Evolutionary conservation across 2,797 vertebrate genomes (phyloP).

Genomic region (Danio jaintianensis): DNA sequence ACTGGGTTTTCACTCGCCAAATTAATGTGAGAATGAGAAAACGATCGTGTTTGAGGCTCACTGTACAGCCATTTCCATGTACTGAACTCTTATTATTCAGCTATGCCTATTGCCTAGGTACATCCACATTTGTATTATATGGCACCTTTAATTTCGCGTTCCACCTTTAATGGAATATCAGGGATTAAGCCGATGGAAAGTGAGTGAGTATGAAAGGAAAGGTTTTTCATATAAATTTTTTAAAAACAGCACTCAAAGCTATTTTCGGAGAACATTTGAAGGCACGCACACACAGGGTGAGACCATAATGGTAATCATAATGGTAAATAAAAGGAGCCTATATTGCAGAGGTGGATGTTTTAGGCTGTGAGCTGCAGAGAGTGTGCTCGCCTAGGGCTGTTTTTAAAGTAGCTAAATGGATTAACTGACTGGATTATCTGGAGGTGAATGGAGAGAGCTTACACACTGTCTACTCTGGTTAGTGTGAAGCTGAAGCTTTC

Average conservation of each 20-base stretch:
- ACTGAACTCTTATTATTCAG: no score
- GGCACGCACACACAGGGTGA: neutral
- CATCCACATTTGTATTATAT: no score
- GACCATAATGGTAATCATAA: neutral
- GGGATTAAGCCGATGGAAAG: no score
- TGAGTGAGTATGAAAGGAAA: no score
- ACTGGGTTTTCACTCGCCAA: no score
- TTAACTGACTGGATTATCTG: slow-evolving; percentile 48
- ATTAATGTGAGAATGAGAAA: no score
- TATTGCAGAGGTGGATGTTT: neutral
- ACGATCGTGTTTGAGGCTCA: no score
- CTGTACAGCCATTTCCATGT: no score
- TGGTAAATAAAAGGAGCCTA: neutral
- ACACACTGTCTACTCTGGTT: slow-evolving; percentile 28
- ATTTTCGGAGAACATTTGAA: neutral
- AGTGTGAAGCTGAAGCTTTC: slow-evolving; percentile 17
- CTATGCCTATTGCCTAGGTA: no score
- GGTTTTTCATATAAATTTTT: no score
- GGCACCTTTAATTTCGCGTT: no score
- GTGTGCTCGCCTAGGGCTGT: slow-evolving; percentile 13
- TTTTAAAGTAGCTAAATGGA: slow-evolving; percentile 51
- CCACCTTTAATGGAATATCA: no score
- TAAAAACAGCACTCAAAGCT: neutral
- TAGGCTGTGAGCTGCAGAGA: neutral
- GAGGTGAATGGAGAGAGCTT: slow-evolving; percentile 41